Percentiles rank a stretch among this genome's conserved stretches.
phyloP scores from a whole-genome alignment of 2,888 invertebrate genomes.

The Sialis lutaria region DNA sequence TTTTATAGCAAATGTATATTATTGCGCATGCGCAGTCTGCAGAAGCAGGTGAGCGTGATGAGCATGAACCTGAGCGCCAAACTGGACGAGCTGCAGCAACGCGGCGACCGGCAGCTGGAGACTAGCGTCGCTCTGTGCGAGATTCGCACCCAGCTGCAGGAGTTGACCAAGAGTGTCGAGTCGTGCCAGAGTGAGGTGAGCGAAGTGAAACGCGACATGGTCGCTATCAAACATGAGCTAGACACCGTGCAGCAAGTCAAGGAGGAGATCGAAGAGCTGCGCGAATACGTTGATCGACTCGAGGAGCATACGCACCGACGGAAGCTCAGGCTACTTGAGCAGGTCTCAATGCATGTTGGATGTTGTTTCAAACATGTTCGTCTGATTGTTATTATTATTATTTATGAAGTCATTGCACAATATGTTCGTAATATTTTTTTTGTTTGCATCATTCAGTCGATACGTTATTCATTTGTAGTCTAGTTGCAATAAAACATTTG shows the following conservation, averaged over 20 bases:
- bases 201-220: constrained; percentile 88
- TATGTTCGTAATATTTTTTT: constrained; percentile 1
- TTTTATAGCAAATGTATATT: no score
- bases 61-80: constrained; percentile 90
- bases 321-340: constrained; percentile 79
- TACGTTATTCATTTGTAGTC: constrained; percentile 13
- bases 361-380: constrained; percentile 1
- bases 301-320: constrained; percentile 83
- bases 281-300: constrained; percentile 81
- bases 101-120: constrained; percentile 63
- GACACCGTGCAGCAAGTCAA: constrained; percentile 90
- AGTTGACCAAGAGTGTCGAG: constrained; percentile 86
- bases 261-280: constrained; percentile 82
- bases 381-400: constrained; percentile 2
- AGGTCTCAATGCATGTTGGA: constrained; percentile 39
- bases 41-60: constrained; percentile 96
- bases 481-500: constrained; percentile 12
- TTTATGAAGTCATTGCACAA: not conserved
- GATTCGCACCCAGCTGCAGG: constrained; percentile 82
- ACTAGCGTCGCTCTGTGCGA: constrained; percentile 87
- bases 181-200: constrained; percentile 89
- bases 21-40: constrained; percentile 50
- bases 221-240: constrained; percentile 84
- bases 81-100: constrained; percentile 83
- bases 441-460: not conserved